Base-by-base conservation (phyloP, 1,140 invertebrate genomes). In the Vanessa tameamea region DNA sequence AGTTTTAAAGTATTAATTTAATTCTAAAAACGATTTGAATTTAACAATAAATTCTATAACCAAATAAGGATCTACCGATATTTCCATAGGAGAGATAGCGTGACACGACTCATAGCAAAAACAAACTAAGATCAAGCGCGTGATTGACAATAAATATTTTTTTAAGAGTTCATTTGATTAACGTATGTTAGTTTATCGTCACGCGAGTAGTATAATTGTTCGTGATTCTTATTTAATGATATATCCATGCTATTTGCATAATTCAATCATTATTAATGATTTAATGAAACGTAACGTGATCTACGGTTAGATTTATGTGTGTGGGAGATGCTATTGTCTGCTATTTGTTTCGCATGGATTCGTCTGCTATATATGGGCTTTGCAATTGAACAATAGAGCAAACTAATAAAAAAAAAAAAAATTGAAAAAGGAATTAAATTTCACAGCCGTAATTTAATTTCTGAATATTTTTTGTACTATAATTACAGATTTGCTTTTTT, bases 141-240 rank as follows among this genome's bases (percentile, higher is more conserved):
- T 66, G 64, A 66, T 66, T 66, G 64, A 66, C 23, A 51, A 15
- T 13, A 15, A 15, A 61, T 14, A n/a, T 43, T 66, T 66, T 48
- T 66, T 66, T 50, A 66, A 26, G 11, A 12, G 26, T n/a, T 66
- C 20, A 50, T 66, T 50, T 66, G 20, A 26, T 51, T 66, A 16
- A 26, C 16, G 23, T 51, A 23, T 66, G 16, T 43, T 31, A 64
- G 20, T 64, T 64, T 63, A 63, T 64, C 14, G 14, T 14, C 64
- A 66, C 64, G 64, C 64, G 50, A 66, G 15, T 51, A 23, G 14
- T 23, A 23, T 31, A 16, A 50, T 50, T 12, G 64, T 31, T 31
- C 14, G 43, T 20, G 47, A 66, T 66, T 66, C 47, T 48, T 66
- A 16, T 43, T 26, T 66, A 51, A 51, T 51, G 47, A 47, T 15